A percentile compares a stretch with the other conserved stretches of the same genome.
Conservation (phyloP, 2,888 invertebrate species). For the Synanthedon tipuliformis region DNA sequence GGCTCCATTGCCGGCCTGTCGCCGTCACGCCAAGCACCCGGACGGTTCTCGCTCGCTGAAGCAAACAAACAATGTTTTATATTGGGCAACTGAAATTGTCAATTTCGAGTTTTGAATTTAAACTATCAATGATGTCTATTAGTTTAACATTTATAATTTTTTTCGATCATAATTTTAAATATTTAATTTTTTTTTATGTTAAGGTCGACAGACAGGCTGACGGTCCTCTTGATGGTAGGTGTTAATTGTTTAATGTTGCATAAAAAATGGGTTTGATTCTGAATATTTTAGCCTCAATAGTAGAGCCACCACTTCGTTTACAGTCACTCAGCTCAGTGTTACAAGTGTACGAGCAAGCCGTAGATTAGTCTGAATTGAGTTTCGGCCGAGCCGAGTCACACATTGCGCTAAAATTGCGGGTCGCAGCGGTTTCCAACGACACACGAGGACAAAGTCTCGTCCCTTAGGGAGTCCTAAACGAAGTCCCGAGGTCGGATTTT, state of each 20-base stretch:
- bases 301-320: too few species aligned
- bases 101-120: too few species aligned
- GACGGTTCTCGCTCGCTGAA: slow-evolving; percentile 54
- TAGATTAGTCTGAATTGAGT: slow-evolving; percentile 90
- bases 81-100: too few species aligned
- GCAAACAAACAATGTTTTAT: slow-evolving; percentile 1
- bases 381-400: slow-evolving; percentile 69
- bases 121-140: too few species aligned
- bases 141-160: too few species aligned
- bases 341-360: slow-evolving; percentile 56
- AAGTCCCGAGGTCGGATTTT: slow-evolving; percentile 60
- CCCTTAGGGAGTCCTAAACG: slow-evolving; percentile 60
- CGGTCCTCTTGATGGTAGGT: too few species aligned
- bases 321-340: slow-evolving; percentile 35
- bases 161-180: too few species aligned
- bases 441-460: slow-evolving; percentile 51
- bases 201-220: too few species aligned
- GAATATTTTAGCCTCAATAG: too few species aligned
- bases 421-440: slow-evolving; percentile 74
- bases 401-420: slow-evolving; percentile 79
- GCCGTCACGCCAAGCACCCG: slow-evolving; percentile 66
- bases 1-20: slow-evolving; percentile 47
- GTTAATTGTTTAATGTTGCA: too few species aligned
- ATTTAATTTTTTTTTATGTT: too few species aligned
- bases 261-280: too few species aligned